Base-by-base conservation (phyloP, 2,113 vertebrate genomes). In the Athene cunicularia region DNA sequence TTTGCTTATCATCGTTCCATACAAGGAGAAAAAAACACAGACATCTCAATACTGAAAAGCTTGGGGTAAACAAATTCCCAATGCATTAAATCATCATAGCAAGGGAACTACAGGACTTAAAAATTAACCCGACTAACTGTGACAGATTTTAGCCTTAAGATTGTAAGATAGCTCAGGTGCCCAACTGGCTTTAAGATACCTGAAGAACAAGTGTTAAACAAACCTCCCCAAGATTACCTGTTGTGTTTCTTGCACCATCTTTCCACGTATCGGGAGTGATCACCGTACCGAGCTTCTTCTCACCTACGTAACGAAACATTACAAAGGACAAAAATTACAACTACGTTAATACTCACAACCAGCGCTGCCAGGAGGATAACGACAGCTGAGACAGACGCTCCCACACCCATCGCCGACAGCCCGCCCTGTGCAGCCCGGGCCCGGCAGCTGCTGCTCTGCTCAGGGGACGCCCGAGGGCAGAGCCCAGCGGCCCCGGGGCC, bases 261-360 rank as follows among this genome's bases (percentile, higher is more conserved):
- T 99, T 99, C 99, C 99, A 99, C 3, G 99, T 99, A 88, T 99
- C 99, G 3, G 99, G 99, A 52, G 99, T 99, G 88, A 99, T 99
- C 22, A 99, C 99, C 6, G 98, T 99, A 5, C 99, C 99, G 28
- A 99, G 99, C 92, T 99, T 99, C 98, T 99, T 99, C 97, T 99
- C 99, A 26, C 99, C 99, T 99, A 71, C 35, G 37, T 4, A 28
- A 67, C 63, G 19, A 92, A 45, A 82, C 9, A 67, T 4, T 20
- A 58, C 18, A 37, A 49, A 70, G 22, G 16, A 10, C 18, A 47
- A 22, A 23, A 26, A 47, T 10, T 39, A 11, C 2, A 4, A 4
- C 49, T 0, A 8, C 52, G 2, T 1, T 5, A n/a, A 53, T 2
- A 7, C 3, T 2, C 11, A 5, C 19, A 30, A 22, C 13, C 12